Evolutionary conservation across 2,888 invertebrate species (phyloP).

Genomic region (Halictus quadricinctus): DNA sequence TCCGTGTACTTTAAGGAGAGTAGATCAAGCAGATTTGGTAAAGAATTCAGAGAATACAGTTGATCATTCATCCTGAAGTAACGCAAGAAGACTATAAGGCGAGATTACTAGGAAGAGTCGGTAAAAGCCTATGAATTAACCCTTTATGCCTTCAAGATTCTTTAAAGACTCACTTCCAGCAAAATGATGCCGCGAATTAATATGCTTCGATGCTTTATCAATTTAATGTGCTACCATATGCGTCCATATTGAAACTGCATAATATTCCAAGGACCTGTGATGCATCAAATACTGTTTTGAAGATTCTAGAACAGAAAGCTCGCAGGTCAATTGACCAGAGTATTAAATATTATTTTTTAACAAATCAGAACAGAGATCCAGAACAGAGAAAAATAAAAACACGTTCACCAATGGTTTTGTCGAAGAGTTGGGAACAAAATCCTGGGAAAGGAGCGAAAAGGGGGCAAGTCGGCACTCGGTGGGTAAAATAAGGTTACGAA

Average conservation of each 20-base stretch:
- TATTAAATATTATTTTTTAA: no score
- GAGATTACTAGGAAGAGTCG: conserved; percentile 7
- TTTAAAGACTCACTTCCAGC: neutral
- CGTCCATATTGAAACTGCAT: neutral
- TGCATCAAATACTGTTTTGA: no score
- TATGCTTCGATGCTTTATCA: neutral
- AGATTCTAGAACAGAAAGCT: no score
- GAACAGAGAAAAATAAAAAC: no score
- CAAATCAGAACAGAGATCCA: no score
- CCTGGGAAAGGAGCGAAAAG: neutral
- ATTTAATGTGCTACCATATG: neutral
- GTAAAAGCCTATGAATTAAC: conserved; percentile 6
- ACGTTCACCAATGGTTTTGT: neutral
- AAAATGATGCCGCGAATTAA: neutral
- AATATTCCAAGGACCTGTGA: no score
- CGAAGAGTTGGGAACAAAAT: neutral
- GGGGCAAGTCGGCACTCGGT: neutral
- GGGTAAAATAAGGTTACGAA: conserved; percentile 2
- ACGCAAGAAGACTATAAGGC: conserved; percentile 2
- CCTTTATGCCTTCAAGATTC: neutral
- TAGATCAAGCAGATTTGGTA: neutral
- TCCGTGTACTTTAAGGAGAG: neutral
- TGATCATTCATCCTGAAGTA: neutral
- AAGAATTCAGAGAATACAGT: conserved; percentile 3
- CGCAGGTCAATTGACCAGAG: no score